phyloP scores from a whole-genome alignment of 1,140 invertebrate genomes.

The Neuroterus valhalla region DNA sequence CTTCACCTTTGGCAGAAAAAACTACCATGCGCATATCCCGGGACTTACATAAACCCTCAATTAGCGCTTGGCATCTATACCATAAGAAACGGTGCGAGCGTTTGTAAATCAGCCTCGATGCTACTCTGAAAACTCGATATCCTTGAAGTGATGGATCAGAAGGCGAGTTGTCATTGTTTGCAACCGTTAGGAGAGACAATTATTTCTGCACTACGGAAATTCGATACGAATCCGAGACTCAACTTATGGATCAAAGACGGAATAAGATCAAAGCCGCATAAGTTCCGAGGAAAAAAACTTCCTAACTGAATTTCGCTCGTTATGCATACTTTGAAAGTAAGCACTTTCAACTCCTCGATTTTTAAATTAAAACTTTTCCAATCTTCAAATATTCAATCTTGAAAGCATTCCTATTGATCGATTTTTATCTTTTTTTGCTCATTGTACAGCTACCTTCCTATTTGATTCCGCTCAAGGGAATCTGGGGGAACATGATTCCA shows the following conservation, averaged over 20 bases:
- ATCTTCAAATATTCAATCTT: neutral
- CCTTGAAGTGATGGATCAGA: slow-evolving; percentile 44
- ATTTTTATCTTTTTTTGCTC: too few relatives aligned
- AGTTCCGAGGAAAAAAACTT: neutral
- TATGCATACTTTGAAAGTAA: slow-evolving; percentile 11
- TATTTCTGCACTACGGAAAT: slow-evolving; percentile 20
- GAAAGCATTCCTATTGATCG: neutral
- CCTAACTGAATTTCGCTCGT: neutral
- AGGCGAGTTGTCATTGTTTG: slow-evolving; percentile 27
- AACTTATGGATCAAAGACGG: slow-evolving; percentile 8
- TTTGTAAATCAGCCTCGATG: slow-evolving; percentile 52
- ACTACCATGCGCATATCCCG: slow-evolving; percentile 3
- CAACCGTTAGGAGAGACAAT: slow-evolving; percentile 24
- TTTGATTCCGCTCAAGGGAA: too few relatives aligned
- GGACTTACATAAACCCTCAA: slow-evolving; percentile 53
- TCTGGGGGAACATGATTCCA: too few relatives aligned
- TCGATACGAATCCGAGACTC: slow-evolving; percentile 19
- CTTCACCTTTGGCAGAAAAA: slow-evolving; percentile 39
- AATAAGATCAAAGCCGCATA: slow-evolving; percentile 2
- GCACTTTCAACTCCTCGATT: neutral
- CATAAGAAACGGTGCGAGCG: slow-evolving; percentile 34
- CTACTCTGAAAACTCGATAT: slow-evolving; percentile 52
- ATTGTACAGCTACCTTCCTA: too few relatives aligned
- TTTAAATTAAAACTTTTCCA: neutral
- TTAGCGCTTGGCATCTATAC: slow-evolving; percentile 46